phyloP scores from a whole-genome alignment of 2,113 vertebrate genomes.

The Bungarus multicinctus region DNA sequence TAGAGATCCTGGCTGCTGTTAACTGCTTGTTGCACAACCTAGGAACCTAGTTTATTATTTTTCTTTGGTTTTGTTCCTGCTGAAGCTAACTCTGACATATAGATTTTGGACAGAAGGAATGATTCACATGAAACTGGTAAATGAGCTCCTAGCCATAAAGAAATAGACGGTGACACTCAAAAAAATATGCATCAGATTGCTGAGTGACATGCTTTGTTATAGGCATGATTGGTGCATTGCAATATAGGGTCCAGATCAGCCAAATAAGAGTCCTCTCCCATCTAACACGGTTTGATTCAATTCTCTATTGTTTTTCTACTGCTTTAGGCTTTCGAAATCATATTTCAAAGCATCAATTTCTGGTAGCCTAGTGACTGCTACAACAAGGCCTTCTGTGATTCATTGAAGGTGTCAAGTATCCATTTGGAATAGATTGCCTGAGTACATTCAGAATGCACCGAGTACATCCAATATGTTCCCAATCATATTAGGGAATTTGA shows the following conservation, averaged over 20 bases:
- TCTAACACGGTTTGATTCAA: not conserved
- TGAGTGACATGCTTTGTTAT: not conserved
- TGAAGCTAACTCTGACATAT: not conserved
- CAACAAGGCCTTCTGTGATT: not conserved
- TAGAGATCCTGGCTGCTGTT: not conserved
- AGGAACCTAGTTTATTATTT: not conserved
- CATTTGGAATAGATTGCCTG: not conserved
- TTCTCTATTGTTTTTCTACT: not conserved
- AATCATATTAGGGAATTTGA: not conserved
- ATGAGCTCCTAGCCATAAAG: not conserved
- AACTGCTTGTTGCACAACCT: not conserved
- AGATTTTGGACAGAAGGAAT: no score
- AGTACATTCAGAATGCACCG: not conserved
- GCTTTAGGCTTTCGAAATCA: not conserved
- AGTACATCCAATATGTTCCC: not conserved
- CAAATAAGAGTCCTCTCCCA: not conserved
- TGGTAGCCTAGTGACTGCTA: not conserved
- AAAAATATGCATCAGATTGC: not conserved
- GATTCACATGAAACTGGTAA: not conserved
- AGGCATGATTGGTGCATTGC: not conserved
- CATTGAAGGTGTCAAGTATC: not conserved
- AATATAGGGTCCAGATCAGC: not conserved
- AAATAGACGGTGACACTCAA: not conserved
- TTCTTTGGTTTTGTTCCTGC: not conserved
- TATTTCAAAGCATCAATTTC: conserved; percentile 9